Percentiles rank a stretch among this genome's conserved stretches.
Conservation (phyloP, 2,888 invertebrate species). For the Drosophila heteroneura region DNA sequence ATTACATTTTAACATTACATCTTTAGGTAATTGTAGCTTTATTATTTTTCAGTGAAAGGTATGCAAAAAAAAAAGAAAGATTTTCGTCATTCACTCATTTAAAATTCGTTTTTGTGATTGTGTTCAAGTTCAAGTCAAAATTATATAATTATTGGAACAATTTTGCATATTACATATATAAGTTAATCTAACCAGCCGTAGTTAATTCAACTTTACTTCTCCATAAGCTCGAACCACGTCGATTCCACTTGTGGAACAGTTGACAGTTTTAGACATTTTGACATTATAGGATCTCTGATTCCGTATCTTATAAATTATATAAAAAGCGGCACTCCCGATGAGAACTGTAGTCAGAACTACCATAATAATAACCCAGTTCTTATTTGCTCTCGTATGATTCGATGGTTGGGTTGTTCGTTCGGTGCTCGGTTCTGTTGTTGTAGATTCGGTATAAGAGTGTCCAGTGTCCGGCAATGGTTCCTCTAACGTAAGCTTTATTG, state of each 20-base stretch:
- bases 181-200: no score
- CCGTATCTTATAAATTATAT: constrained; percentile 7
- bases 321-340: neutral
- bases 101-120: neutral
- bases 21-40: neutral
- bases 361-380: neutral
- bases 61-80: neutral
- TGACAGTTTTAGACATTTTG: neutral
- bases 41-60: neutral
- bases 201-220: neutral
- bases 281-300: constrained; percentile 17
- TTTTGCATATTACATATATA: neutral
- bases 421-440: neutral
- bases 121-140: neutral
- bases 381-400: no score
- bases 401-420: neutral
- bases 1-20: neutral
- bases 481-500: no score
- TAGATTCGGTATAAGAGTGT: no score
- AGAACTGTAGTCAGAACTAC: neutral
- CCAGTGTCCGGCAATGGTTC: neutral
- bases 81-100: neutral
- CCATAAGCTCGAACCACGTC: neutral
- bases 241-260: neutral
- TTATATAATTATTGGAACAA: neutral